phyloP scores from a whole-genome alignment of 1,140 invertebrate genomes.

The Berghia stephanieae region DNA sequence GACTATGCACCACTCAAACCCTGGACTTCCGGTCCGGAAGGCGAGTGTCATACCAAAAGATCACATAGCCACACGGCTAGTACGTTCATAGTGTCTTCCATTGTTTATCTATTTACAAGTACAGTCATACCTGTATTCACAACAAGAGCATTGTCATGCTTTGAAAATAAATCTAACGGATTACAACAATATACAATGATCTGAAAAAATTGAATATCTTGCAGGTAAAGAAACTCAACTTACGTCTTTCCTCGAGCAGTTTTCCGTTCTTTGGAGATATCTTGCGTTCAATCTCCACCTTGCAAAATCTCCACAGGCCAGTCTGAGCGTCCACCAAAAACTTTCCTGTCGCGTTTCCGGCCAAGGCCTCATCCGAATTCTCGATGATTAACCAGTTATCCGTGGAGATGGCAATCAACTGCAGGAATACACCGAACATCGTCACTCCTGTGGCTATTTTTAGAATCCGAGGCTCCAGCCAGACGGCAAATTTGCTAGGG shows the following conservation, averaged over 20 bases:
- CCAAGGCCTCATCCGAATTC: not conserved
- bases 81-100: too few species aligned
- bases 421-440: constrained; percentile 38
- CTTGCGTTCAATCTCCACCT: constrained; percentile 26
- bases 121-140: too few species aligned
- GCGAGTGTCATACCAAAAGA: too few species aligned
- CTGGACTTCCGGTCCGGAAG: too few species aligned
- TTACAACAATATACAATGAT: not conserved
- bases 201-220: not conserved
- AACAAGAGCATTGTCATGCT: not conserved
- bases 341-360: constrained; percentile 20
- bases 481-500: not conserved
- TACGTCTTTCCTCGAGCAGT: constrained; percentile 5
- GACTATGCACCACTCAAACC: too few species aligned
- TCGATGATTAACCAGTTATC: constrained; percentile 41
- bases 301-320: constrained; percentile 43
- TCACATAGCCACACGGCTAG: too few species aligned
- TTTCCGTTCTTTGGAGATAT: constrained; percentile 5
- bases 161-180: not conserved
- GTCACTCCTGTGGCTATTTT: constrained; percentile 35
- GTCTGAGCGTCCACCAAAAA: constrained; percentile 31
- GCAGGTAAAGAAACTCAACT: not conserved
- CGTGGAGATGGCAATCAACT: constrained; percentile 43
- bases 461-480: constrained; percentile 27
- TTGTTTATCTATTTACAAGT: too few species aligned